phyloP scores from a whole-genome alignment of 1,140 invertebrate genomes.

The Babylonia areolata region DNA sequence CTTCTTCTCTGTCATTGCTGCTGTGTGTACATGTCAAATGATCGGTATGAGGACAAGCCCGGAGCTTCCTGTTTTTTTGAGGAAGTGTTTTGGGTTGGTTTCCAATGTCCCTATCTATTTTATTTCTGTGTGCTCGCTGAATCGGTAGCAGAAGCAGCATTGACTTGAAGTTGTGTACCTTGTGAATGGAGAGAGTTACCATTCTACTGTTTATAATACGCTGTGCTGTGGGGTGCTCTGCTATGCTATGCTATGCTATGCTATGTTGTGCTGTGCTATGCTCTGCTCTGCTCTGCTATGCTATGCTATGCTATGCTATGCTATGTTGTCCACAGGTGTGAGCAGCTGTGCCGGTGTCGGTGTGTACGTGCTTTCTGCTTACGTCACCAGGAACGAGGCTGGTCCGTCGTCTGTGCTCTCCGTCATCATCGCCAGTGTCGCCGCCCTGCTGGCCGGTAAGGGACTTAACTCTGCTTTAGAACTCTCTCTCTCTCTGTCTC shows the following conservation, averaged over 20 bases:
- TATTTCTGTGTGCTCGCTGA: too few species aligned
- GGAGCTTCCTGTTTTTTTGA: too few species aligned
- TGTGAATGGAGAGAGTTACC: too few species aligned
- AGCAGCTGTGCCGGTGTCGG: constrained; percentile 91
- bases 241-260: not conserved
- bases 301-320: not conserved
- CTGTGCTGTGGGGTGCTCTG: not conserved
- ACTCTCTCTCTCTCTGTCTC: too few species aligned
- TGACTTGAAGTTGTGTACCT: too few species aligned
- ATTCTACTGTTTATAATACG: not conserved
- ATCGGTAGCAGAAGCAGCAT: too few species aligned
- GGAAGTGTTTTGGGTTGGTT: too few species aligned
- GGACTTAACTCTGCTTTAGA: not conserved
- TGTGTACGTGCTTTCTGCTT: constrained; percentile 91
- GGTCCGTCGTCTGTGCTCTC: constrained; percentile 92
- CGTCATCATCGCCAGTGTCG: constrained; percentile 90
- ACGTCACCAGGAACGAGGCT: constrained; percentile 87
- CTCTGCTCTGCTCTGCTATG: not conserved
- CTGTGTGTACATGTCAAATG: too few species aligned
- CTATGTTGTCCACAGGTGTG: constrained; percentile 78
- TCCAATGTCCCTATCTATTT: too few species aligned
- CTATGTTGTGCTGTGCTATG: not conserved
- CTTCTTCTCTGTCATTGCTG: too few species aligned
- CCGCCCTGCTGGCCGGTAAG: constrained; percentile 83
- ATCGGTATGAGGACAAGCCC: too few species aligned